Base-by-base conservation (phyloP, 2,888 invertebrate genomes). In the Agonopterix alstromeriana region DNA sequence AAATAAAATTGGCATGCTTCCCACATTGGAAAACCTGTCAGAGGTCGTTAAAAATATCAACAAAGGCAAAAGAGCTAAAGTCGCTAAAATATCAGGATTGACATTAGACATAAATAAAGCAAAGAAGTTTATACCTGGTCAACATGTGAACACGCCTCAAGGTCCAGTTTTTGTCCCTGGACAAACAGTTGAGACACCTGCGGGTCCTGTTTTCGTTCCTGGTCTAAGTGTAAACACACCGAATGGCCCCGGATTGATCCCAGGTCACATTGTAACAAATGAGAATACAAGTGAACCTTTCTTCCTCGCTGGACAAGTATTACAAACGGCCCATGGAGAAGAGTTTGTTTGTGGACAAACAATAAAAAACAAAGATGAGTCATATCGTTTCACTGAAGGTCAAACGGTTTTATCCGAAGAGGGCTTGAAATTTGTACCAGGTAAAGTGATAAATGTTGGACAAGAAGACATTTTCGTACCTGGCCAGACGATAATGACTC, bases 161-260 rank as follows among this genome's bases (percentile, higher is more conserved):
- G 94, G 94, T 2, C 90, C 91, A 36, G 78, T 93, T 43, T 95
- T 95, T 67, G 91, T 94, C 10, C 94, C 95, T 0, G 95, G 95
- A 3, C 94, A 94, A 76, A 93, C 94, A 0, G 82, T 94, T 7
- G 89, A 92, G 57, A 94, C 93, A 2, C 92, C 93, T 44, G 84
- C 87, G 51, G 94, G 94, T 0, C 85, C 90, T 9, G 81, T 91
- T 46, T 95, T 95, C 73, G 91, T 94, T 38, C 94, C 95, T 12
- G 95, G 95, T 1, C 89, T 94, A 52, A 93, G 92, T 42, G 90
- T 95, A 10, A 90, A 91, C 59, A 92, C 93, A 1, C 92, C 93
- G 14, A 86, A 90, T 43, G 93, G 93, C 27, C 92, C 93, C 0
- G 89, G 91, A 27, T 81, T 95, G 11, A 90, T 95, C 55, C 93